A percentile compares a stretch with the other conserved stretches of the same genome.
Evolutionary conservation across 2,113 vertebrate species (phyloP).

Genomic region (Cromileptes altivelis): DNA sequence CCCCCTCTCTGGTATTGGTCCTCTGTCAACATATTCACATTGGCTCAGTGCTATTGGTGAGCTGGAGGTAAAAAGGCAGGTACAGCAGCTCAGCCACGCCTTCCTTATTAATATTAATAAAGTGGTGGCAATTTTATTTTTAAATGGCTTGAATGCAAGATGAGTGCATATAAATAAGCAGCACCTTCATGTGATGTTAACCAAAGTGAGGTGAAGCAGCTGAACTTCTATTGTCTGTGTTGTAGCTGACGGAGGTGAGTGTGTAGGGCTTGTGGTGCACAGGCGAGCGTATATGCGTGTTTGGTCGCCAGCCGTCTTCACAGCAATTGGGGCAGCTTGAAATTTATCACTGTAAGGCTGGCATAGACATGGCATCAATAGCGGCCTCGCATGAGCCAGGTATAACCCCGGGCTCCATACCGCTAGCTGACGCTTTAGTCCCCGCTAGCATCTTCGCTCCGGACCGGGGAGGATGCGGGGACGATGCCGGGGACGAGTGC

Average conservation of each 20-base stretch:
- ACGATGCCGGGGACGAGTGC: slow-evolving; percentile 79
- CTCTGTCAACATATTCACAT: not conserved
- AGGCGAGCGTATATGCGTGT: slow-evolving; percentile 8
- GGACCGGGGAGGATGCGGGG: slow-evolving; percentile 85
- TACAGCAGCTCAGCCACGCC: not conserved
- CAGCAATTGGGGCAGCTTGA: slow-evolving; percentile 30
- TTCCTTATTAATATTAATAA: slow-evolving; percentile 57
- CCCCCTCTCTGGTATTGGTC: slow-evolving; percentile 63
- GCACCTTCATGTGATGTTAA: not conserved
- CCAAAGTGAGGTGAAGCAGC: not conserved
- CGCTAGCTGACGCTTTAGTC: slow-evolving; percentile 85
- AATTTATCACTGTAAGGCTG: slow-evolving; percentile 37
- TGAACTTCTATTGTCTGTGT: too few species aligned
- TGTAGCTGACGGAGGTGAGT: not conserved
- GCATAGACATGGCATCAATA: slow-evolving; percentile 82
- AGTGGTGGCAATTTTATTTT: not conserved
- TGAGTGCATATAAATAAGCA: not conserved
- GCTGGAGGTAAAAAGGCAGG: not conserved
- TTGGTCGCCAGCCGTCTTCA: slow-evolving; percentile 28
- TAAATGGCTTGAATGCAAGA: slow-evolving; percentile 15
- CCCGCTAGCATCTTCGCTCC: slow-evolving; percentile 95
- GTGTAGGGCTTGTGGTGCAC: not conserved
- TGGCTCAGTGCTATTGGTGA: slow-evolving; percentile 47
- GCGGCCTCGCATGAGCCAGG: slow-evolving; percentile 75
- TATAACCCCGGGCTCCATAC: slow-evolving; percentile 73